Conservation (phyloP, 2,888 invertebrate species). For the Cerastoderma edule region DNA sequence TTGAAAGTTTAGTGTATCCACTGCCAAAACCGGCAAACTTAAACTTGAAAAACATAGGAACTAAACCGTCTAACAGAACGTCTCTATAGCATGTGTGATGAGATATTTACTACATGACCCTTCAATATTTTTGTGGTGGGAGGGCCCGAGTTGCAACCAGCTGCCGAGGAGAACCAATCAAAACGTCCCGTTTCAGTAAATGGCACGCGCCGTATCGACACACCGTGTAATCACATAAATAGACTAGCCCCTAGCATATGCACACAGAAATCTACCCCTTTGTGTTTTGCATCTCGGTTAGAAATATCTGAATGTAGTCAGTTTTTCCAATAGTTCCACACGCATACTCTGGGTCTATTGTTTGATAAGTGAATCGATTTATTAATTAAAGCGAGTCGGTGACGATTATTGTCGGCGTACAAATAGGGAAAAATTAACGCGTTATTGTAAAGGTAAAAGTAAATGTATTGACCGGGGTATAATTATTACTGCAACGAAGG, state of each 20-base stretch:
- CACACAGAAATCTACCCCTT: slow-evolving; percentile 6
- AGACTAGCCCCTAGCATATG: slow-evolving; percentile 41
- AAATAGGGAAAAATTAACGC: slow-evolving; percentile 13
- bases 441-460: slow-evolving; percentile 15
- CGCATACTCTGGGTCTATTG: neutral
- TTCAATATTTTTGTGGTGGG: slow-evolving; percentile 60
- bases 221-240: slow-evolving; percentile 56
- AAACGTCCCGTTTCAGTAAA: slow-evolving; percentile 60
- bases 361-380: slow-evolving; percentile 1
- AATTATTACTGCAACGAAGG: slow-evolving; percentile 16
- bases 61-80: slow-evolving; percentile 53
- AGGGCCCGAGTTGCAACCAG: slow-evolving; percentile 59
- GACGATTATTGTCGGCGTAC: slow-evolving; percentile 8
- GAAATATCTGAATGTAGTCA: neutral
- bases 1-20: slow-evolving; percentile 54
- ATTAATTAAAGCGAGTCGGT: neutral
- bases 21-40: slow-evolving; percentile 57
- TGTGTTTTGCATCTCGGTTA: neutral
- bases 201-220: slow-evolving; percentile 63
- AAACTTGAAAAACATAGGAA: slow-evolving; percentile 55
- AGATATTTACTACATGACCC: slow-evolving; percentile 69
- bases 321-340: neutral
- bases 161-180: slow-evolving; percentile 61
- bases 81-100: slow-evolving; percentile 63
- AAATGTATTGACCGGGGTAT: neutral